Base-by-base conservation (phyloP, 1,140 invertebrate species). In the Theocolax elegans region DNA sequence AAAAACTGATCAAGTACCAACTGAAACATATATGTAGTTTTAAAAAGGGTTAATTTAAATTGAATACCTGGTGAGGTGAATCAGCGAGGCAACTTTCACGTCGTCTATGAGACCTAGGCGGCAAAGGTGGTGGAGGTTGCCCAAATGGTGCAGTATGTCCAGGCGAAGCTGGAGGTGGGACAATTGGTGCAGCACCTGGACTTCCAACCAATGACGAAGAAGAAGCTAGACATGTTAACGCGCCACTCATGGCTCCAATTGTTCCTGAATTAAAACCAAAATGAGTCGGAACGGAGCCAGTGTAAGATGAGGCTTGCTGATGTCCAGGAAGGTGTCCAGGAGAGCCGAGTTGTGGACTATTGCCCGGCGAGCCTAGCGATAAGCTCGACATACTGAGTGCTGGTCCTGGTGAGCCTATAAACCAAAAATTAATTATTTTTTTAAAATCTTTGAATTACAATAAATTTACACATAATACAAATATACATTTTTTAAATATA, bases 1-100 rank as follows among this genome's bases (percentile, higher is more conserved):
- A n/a, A n/a, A n/a, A n/a, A n/a, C n/a, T n/a, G n/a, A n/a, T n/a
- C n/a, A n/a, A n/a, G n/a, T n/a, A n/a, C n/a, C n/a, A n/a, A n/a
- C n/a, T n/a, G n/a, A n/a, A n/a, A n/a, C n/a, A n/a, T n/a, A n/a
- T n/a, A n/a, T n/a, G n/a, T n/a, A n/a, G n/a, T n/a, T n/a, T n/a
- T n/a, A n/a, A n/a, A n/a, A n/a, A n/a, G n/a, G n/a, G n/a, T n/a
- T n/a, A n/a, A n/a, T n/a, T n/a, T n/a, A n/a, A n/a, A n/a, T n/a
- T n/a, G n/a, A 44, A 17, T 44, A 87, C 86, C 80, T 88, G 86
- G 77, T 88, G 87, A 9, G 86, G 87, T 48, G 87, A 88, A 69
- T 91, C 90, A 13, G 88, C 87, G n/a, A 87, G 76, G 29, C 87
- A 89, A 75, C 87, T 89, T 73, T 91, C 90, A 59, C 89, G 81